Base-by-base conservation (phyloP, 2,888 invertebrate genomes). In the Catocala sponsa region DNA sequence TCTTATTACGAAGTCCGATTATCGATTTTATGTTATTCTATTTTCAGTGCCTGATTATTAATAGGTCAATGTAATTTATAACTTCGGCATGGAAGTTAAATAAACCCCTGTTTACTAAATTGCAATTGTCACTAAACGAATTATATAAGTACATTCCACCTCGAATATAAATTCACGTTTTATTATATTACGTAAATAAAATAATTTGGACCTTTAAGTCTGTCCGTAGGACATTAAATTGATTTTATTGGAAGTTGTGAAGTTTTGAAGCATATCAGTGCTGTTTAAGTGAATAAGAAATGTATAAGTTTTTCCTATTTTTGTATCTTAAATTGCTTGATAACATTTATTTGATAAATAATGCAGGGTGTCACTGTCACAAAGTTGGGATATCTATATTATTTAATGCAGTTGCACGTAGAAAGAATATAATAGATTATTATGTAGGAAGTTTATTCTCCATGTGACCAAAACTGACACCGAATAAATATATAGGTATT, bases 381-480 rank as follows among this genome's bases (percentile, higher is more conserved):
- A 66, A 63, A 61, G 11, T 55, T 56, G 59, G 65, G 51, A 63
- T 62, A 42, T 59, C 62, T 59, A 61, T 53, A 60, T 63, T 54
- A 63, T 65, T 80, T 79, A 80, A 78, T 72, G 70, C 68, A 72
- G 72, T 78, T 81, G 86, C 85, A 85, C 84, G 74, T 86, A 85
- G 84, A 76, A 68, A 75, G 70, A 75, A 58, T 70, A 79, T 77
- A 80, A 81, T 72, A 76, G 62, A 77, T 75, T 74, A 82, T 80
- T 80, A 81, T 72, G 61, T 78, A 79, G 81, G 65, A 75, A 85
- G 76, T 79, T 81, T 83, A 87, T 88, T 90, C 91, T 91, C 89
- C 87, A 87, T 85, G 91, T 91, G 91, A 91, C 91, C 91, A 92
- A 91, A 91, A 79, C 74, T 77, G 76, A 82, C 79, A 81, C 81